Base-by-base conservation (phyloP, 2,113 vertebrate species). In the Miniopterus natalensis region DNA sequence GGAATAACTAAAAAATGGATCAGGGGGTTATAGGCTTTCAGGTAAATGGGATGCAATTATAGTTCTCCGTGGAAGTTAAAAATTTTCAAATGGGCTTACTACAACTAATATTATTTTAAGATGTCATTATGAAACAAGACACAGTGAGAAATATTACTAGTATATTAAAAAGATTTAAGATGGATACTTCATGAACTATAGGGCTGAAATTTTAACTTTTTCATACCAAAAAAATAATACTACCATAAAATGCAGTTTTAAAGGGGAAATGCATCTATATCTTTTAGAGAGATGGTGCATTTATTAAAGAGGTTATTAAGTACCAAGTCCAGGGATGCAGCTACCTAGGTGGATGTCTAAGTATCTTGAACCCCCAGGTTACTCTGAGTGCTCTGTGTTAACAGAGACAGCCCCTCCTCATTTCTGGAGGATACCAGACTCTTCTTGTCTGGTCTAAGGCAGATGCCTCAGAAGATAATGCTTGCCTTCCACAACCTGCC, bases 41-140 rank as follows among this genome's bases (percentile, higher is more conserved):
- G 31, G 51, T 79, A 79, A 59, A 79, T 40, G 73, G 12, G 8
- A 59, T 79, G 68, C 40, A 31, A 57, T 79, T 57, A 49, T 36
- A 70, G 36, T 68, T 91, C 63, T 86, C 83, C 70, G 31, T 70
- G 51, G 40, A 86, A 93, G 53, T 79, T 79, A 70, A 68, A 71
- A 68, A 70, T 79, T 79, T 68, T 75, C 11, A 7, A 79, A 61
- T 70, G 42, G 73, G 73, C 3, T 86, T 78, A 85, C 36, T 57
- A 57, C 49, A 66, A 15, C 71, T 40, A 92, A 68, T 47, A 49
- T 49, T 68, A 59, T 77, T 92, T 91, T 92, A 84, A 63, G 25
- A 42, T 61, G 51, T 40, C 18, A 71, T 23, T 42, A 87, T 80
- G 42, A 71, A 79, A 93, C 13, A 71, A 51, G 31, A 71, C 27